Evolutionary conservation across 2,797 vertebrate species (phyloP), one percentile per base, ranked within the genome.

Genomic region (Zalophus californianus): DNA sequence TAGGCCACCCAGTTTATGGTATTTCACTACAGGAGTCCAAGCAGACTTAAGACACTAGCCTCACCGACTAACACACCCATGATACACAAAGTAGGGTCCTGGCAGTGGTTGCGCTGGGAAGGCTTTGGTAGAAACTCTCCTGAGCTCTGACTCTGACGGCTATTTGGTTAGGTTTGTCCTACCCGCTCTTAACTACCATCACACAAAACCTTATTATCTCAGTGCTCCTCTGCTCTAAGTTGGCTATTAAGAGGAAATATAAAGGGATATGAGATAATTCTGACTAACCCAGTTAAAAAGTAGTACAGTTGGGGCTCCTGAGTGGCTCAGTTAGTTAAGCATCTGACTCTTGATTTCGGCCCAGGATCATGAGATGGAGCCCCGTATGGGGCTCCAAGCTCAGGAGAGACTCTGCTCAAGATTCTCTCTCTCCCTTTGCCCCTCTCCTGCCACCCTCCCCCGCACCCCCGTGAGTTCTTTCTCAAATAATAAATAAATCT

Each of bases 241-340:
- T 93, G 89, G 38, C 90, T 70, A 91, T 54, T 56, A 86, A 78
- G 60, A 92, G 54, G 84, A 83, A 93, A 41, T 35, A 64, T 21
- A 44, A 91, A 95, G 35, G 27, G 27, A 70, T 18, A 52, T 21
- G 5, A 92, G 72, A 21, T 60, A 54, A n/a, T 86, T 88, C 84
- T 62, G 44, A 92, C 48, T 54, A 88, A 92, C 85, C n/a, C 84
- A 80, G 79, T 72, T 54, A 86, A 92, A 75, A 7, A 50, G 48
- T 27, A 80, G 16, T 18, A 90, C 44, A 50, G 27, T 1, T 75
- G 25, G 66, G 66, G 18, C 2, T 3, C 66, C 66, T 68, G 18
- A n/a, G n/a, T 35, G 66, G 66, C 9, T 35, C n/a, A 21, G 66
- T 35, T 20, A 21, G 18, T 35, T 21, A 68, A 35, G n/a, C 18